Conservation (phyloP, 2,888 invertebrate species). For the Diloba caeruleocephala region DNA sequence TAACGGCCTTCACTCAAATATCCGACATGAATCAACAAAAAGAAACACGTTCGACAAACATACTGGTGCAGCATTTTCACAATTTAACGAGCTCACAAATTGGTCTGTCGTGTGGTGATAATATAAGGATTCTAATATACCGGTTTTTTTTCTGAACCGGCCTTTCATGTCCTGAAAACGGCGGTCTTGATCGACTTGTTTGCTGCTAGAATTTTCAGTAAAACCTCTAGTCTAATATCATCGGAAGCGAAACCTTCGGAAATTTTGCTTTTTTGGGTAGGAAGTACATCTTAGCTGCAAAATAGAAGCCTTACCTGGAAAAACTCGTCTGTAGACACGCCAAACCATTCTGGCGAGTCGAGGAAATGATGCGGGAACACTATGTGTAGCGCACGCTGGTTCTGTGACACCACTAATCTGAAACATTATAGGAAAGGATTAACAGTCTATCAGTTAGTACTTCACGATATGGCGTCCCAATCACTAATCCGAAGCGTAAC, state of each 20-base stretch:
- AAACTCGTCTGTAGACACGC: conserved; percentile 95
- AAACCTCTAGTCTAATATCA: no score
- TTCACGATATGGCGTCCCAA: no score
- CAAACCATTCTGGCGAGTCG: conserved; percentile 97
- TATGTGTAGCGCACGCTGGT: conserved; percentile 94
- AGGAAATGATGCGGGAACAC: conserved; percentile 96
- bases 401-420: conserved; percentile 95
- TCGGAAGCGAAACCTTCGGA: no score
- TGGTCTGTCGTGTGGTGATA: conserved; percentile 18
- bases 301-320: conserved; percentile 91
- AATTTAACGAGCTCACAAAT: conserved; percentile 28
- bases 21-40: conserved; percentile 26
- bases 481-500: no score
- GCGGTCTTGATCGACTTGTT: no score
- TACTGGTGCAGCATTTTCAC: conserved; percentile 20
- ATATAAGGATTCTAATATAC: no score
- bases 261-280: no score
- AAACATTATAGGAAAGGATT: conserved; percentile 56
- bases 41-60: conserved; percentile 11
- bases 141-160: no score
- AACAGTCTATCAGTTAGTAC: no score
- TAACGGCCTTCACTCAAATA: conserved; percentile 27
- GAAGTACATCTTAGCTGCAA: no score
- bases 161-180: no score
- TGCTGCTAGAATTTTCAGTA: no score